Evolutionary conservation across 1,140 invertebrate genomes (phyloP), one percentile per base, ranked within the genome.

Genomic region (Cephus cinctus): DNA sequence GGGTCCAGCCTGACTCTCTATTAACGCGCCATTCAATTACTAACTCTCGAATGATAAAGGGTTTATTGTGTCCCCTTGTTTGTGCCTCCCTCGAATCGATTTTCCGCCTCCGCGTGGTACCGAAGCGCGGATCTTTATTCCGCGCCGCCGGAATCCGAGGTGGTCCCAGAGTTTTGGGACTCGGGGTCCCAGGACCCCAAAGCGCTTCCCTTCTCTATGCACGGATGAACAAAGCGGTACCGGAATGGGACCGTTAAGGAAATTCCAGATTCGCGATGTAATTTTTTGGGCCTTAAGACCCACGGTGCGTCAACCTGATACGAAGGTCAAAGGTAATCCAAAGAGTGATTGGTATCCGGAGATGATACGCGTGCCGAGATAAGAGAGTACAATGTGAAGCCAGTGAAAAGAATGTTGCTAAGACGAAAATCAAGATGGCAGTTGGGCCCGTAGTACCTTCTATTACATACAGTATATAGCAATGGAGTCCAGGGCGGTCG

Each of bases 401-500:
- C 32, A 35, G 8, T 16, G 27, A n/a, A n/a, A n/a, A n/a, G n/a
- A n/a, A n/a, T n/a, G n/a, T n/a, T n/a, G n/a, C n/a, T n/a, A n/a
- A n/a, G n/a, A n/a, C n/a, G n/a, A n/a, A n/a, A n/a, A n/a, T n/a
- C n/a, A n/a, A n/a, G n/a, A n/a, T n/a, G n/a, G n/a, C n/a, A n/a
- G n/a, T n/a, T n/a, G n/a, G n/a, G n/a, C n/a, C n/a, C n/a, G n/a
- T n/a, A n/a, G n/a, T n/a, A n/a, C n/a, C n/a, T n/a, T n/a, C n/a
- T n/a, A n/a, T n/a, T n/a, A n/a, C n/a, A n/a, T n/a, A n/a, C n/a
- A n/a, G n/a, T n/a, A n/a, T n/a, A n/a, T n/a, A n/a, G 43, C 16
- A 19, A 36, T 35, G 52, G 56, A 57, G 56, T 63, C 53, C 62
- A 56, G 57, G 62, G 50, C 60, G 59, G 65, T 65, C 67, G 56